These are phyloP conservation scores for Pempheris klunzingeri DNA, from an alignment of 2,797 vertebrate species.

Conservation along the genomic window DNA sequence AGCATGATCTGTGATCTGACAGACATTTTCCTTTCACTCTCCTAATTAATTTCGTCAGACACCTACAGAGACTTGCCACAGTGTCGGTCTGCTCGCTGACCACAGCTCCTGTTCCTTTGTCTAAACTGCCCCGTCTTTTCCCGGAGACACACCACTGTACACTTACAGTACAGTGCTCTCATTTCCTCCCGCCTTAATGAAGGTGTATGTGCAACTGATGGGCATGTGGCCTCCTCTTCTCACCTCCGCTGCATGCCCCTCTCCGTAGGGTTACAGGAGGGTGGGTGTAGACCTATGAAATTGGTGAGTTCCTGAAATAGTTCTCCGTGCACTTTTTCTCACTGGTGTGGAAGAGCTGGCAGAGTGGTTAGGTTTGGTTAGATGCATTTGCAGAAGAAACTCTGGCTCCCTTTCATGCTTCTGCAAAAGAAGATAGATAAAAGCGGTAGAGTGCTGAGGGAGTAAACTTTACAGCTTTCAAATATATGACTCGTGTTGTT, in stretches of 20 bases:
- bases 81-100: slow-evolving; percentile 52
- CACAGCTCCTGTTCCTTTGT: slow-evolving; percentile 64
- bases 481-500: slow-evolving; percentile 11
- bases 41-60: slow-evolving; percentile 82
- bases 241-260: slow-evolving; percentile 22
- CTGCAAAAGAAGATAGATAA: slow-evolving; percentile 52
- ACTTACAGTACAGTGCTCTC: slow-evolving; percentile 50
- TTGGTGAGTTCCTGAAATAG: slow-evolving; percentile 61
- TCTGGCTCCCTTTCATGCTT: slow-evolving; percentile 48
- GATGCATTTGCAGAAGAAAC: slow-evolving; percentile 56
- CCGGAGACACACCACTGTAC: slow-evolving; percentile 24
- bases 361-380: slow-evolving; percentile 61
- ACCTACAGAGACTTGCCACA: slow-evolving; percentile 66
- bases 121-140: slow-evolving; percentile 35
- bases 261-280: slow-evolving; percentile 36
- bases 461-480: slow-evolving; percentile 23
- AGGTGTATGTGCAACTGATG: slow-evolving; percentile 65
- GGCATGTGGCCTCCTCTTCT: slow-evolving; percentile 49
- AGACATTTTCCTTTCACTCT: slow-evolving; percentile 77
- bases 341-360: slow-evolving; percentile 51
- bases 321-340: slow-evolving; percentile 42
- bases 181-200: slow-evolving; percentile 63
- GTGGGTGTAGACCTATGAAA: slow-evolving; percentile 41
- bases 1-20: slow-evolving; percentile 78
- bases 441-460: slow-evolving; percentile 22